Percentiles rank a stretch among this genome's conserved stretches.
These are phyloP conservation scores for Clitarchus hookeri DNA, from an alignment of 2,888 invertebrate genomes.

Conservation along the genomic window DNA sequence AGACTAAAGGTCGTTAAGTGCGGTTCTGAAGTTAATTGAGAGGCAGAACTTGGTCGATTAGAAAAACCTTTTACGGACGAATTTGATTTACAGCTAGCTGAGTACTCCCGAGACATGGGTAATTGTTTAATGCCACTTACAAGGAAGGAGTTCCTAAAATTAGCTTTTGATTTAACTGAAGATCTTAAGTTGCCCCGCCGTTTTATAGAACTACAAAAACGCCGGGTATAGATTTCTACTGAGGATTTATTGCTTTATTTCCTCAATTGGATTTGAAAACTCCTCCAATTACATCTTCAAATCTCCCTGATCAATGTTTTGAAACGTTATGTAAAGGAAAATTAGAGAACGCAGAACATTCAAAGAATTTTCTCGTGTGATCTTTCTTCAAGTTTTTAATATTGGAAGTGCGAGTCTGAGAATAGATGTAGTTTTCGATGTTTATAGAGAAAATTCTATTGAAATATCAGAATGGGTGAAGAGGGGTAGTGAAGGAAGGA, in stretches of 20 bases:
- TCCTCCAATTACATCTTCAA: too few relatives aligned
- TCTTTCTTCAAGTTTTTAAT: not conserved
- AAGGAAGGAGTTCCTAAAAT: constrained; percentile 35
- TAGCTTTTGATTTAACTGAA: constrained; percentile 41
- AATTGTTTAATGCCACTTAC: constrained; percentile 32
- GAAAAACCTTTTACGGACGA: not conserved
- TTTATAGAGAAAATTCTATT: constrained; percentile 4
- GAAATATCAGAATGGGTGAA: not conserved
- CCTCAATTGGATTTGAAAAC: not conserved
- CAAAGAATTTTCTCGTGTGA: not conserved
- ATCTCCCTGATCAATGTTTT: too few relatives aligned
- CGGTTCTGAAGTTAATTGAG: not conserved
- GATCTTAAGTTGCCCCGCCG: not conserved
- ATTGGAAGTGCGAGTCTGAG: not conserved
- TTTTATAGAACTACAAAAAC: not conserved
- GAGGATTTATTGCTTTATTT: not conserved
- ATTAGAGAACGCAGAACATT: not conserved
- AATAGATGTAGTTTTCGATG: too few relatives aligned
- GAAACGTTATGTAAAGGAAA: too few relatives aligned
- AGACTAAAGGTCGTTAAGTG: not conserved
- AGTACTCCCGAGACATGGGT: constrained; percentile 31
- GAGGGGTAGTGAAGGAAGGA: not conserved
- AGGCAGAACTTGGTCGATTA: constrained; percentile 10
- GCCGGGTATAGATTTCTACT: not conserved
- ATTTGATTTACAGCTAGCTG: not conserved